A percentile compares a stretch with the other conserved stretches of the same genome.
Evolutionary conservation across 2,888 invertebrate species (phyloP).

Genomic region (Scaptomyza cyrtandrae): DNA sequence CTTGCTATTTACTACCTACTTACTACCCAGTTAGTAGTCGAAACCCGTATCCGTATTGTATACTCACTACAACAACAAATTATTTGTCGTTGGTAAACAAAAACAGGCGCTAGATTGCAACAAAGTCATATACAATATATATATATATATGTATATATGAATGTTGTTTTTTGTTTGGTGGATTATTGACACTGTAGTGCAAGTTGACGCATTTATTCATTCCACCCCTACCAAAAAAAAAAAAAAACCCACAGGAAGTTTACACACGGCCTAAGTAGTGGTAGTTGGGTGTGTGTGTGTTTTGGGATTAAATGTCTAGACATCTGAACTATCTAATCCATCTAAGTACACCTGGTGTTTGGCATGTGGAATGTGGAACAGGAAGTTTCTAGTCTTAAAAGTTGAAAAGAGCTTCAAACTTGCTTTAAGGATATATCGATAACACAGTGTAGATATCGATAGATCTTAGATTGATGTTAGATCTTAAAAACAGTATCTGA

Average conservation of each 20-base stretch:
- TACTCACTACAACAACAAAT: conserved; percentile 12
- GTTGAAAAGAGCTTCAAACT: not conserved
- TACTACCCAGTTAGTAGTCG: conserved; percentile 4
- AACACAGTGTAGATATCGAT: not conserved
- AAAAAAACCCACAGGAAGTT: conserved; percentile 28
- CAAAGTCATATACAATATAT: conserved; percentile 14
- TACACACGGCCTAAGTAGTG: conserved; percentile 20
- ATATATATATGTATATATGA: conserved; percentile 12
- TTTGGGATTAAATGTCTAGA: conserved; percentile 24
- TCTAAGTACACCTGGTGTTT: not conserved
- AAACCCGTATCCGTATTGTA: conserved; percentile 9
- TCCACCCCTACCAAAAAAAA: no score
- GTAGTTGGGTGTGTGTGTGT: not conserved
- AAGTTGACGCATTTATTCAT: conserved; percentile 35
- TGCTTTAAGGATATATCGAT: not conserved
- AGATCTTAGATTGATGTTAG: not conserved
- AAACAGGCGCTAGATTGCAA: conserved; percentile 38
- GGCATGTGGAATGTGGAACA: conserved; percentile 16
- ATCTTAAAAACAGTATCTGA: no score
- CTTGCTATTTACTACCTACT: no score
- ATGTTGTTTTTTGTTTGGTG: conserved; percentile 26
- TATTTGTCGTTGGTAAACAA: conserved; percentile 49
- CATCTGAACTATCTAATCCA: conserved; percentile 9
- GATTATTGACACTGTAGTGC: conserved; percentile 35
- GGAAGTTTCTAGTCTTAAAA: conserved; percentile 13